phyloP scores from a whole-genome alignment of 2,888 invertebrate species.

The Drosophila nr. perissopoda region DNA sequence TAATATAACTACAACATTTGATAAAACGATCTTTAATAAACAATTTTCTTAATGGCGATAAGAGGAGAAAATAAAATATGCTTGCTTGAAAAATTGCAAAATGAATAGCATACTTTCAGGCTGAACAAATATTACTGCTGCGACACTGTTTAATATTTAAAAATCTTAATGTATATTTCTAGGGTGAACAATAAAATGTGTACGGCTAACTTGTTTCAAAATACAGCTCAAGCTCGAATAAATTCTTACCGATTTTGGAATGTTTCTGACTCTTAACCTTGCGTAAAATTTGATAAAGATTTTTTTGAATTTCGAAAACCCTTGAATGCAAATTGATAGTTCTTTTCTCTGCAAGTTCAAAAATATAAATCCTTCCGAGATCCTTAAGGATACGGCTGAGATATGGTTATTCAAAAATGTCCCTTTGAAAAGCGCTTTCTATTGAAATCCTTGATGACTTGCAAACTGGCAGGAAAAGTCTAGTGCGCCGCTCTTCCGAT shows the following conservation, averaged over 20 bases:
- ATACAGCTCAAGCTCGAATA: background rate
- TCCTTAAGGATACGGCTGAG: background rate
- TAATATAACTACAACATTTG: no score
- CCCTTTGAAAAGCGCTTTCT: background rate
- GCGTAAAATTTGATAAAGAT: no score
- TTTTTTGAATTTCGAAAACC: no score
- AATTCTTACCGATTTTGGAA: background rate
- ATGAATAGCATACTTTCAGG: background rate
- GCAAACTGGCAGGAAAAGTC: background rate
- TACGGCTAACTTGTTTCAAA: background rate
- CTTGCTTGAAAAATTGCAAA: fast-evolving
- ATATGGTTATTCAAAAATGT: background rate
- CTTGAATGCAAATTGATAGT: no score
- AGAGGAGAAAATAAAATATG: background rate
- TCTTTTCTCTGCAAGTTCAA: background rate
- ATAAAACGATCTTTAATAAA: background rate
- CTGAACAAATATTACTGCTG: background rate
- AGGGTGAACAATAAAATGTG: background rate
- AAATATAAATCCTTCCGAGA: background rate
- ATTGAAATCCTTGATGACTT: no score
- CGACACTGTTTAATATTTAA: background rate
- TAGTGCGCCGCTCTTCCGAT: no score
- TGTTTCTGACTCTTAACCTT: no score
- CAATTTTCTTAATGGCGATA: no score
- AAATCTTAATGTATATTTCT: background rate